A percentile compares a stretch with the other conserved stretches of the same genome.
Evolutionary conservation across 2,888 invertebrate species (phyloP).

Genomic region (Luperina nickerlii): DNA sequence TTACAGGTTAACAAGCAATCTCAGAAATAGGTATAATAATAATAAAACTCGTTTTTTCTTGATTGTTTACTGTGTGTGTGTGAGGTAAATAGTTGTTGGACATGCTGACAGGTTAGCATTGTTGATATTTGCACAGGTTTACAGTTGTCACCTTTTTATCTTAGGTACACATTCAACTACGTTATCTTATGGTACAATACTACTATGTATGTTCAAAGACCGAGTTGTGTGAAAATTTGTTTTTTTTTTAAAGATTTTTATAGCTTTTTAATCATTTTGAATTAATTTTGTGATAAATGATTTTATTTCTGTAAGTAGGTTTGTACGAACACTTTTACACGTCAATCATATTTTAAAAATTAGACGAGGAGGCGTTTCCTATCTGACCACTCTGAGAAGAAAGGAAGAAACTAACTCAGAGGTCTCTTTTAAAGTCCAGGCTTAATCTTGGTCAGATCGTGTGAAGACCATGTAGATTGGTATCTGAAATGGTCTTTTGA

Average conservation of each 20-base stretch:
- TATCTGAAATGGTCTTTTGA: too few species aligned
- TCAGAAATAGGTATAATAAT: too few species aligned
- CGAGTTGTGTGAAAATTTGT: not conserved
- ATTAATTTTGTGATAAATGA: too few species aligned
- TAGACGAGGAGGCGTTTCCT: too few species aligned
- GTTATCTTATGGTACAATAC: not conserved
- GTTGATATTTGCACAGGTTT: conserved; percentile 6
- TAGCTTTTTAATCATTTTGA: too few species aligned
- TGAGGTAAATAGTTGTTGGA: conserved; percentile 2
- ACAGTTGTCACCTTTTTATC: not conserved
- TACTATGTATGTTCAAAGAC: not conserved
- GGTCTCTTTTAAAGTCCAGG: too few species aligned
- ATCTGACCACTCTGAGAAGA: not conserved
- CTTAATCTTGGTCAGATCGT: not conserved
- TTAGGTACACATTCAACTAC: not conserved
- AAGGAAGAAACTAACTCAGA: too few species aligned
- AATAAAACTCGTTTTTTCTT: not conserved
- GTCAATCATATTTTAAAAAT: not conserved
- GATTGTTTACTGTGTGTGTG: conserved; percentile 1
- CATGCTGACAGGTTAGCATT: not conserved
- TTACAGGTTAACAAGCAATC: too few species aligned
- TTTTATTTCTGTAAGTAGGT: too few species aligned
- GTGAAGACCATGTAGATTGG: not conserved
- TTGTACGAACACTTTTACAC: not conserved
- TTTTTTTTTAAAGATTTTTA: too few species aligned